phyloP scores from a whole-genome alignment of 2,888 invertebrate species.

The Drosophila histrio region DNA sequence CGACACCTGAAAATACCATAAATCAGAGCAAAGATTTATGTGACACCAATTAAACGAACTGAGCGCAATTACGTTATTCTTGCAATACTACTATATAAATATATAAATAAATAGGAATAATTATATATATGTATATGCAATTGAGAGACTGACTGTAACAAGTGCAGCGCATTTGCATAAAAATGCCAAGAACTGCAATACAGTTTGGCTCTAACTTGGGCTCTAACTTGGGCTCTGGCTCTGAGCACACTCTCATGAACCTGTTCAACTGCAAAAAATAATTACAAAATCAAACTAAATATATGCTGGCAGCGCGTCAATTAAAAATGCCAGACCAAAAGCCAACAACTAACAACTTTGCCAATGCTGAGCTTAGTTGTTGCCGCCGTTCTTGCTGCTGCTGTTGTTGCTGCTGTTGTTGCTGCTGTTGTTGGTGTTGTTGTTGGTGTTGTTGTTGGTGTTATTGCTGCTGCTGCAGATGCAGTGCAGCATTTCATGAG shows the following conservation, averaged over 20 bases:
- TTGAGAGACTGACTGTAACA: slow-evolving; percentile 45
- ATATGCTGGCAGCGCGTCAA: slow-evolving; percentile 59
- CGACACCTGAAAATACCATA: slow-evolving; percentile 46
- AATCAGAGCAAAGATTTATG: slow-evolving; percentile 70
- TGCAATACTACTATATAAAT: slow-evolving; percentile 35
- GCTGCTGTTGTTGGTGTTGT: slow-evolving; percentile 1
- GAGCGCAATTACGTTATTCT: slow-evolving; percentile 51
- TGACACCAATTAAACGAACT: slow-evolving; percentile 67
- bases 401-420: background rate
- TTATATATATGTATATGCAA: background rate
- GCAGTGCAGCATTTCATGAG: slow-evolving; percentile 41
- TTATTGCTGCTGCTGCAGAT: slow-evolving; percentile 20
- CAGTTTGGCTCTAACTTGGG: slow-evolving; percentile 19
- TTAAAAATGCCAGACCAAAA: slow-evolving; percentile 48
- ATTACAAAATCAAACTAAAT: slow-evolving; percentile 59
- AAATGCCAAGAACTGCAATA: slow-evolving; percentile 46
- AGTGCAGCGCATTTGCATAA: slow-evolving; percentile 58
- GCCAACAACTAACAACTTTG: slow-evolving; percentile 34
- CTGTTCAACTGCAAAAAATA: slow-evolving; percentile 44
- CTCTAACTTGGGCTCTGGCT: background rate
- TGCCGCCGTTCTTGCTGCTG: slow-evolving; percentile 1
- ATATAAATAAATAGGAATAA: slow-evolving; percentile 10
- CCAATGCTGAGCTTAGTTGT: slow-evolving; percentile 32
- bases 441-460: slow-evolving; percentile 13
- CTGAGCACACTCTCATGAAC: slow-evolving; percentile 39